These are phyloP conservation scores for Melanostoma scalare DNA, from an alignment of 2,888 invertebrate genomes.

Conservation along the genomic window DNA sequence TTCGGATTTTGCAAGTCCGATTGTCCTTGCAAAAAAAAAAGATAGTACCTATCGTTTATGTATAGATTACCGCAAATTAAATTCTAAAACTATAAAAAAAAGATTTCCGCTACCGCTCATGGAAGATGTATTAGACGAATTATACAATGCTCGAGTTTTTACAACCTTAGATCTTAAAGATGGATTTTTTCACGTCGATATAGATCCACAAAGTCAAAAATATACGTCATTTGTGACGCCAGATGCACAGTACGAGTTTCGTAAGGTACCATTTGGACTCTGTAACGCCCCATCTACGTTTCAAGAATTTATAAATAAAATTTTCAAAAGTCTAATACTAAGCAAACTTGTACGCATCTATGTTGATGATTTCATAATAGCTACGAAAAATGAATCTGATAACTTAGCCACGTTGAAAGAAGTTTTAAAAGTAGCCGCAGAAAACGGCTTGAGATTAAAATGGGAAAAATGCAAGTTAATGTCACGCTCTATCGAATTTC, in stretches of 20 bases:
- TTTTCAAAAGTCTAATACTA: too few relatives aligned
- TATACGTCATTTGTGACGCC: constrained; percentile 6
- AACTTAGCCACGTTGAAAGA: background rate
- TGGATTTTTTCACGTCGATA: constrained; percentile 4
- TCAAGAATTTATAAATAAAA: too few relatives aligned
- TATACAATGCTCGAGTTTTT: constrained; percentile 1
- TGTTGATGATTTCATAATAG: constrained; percentile 5
- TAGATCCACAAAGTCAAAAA: background rate
- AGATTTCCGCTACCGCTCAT: background rate
- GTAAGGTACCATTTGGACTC: background rate
- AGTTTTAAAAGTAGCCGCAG: background rate
- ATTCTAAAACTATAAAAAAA: background rate
- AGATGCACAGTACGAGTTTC: background rate
- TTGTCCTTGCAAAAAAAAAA: too few relatives aligned
- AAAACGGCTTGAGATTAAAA: background rate
- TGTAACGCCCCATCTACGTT: too few relatives aligned
- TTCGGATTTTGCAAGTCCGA: too few relatives aligned
- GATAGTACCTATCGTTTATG: too few relatives aligned
- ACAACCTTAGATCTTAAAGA: background rate
- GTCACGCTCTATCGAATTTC: background rate
- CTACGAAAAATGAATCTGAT: background rate
- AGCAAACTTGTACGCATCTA: background rate
- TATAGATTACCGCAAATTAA: background rate
- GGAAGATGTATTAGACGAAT: background rate
- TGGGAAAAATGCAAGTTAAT: constrained; percentile 2